These are phyloP conservation scores for Drosophila santomea DNA, from an alignment of 1,140 invertebrate genomes.

Conservation along the genomic window DNA sequence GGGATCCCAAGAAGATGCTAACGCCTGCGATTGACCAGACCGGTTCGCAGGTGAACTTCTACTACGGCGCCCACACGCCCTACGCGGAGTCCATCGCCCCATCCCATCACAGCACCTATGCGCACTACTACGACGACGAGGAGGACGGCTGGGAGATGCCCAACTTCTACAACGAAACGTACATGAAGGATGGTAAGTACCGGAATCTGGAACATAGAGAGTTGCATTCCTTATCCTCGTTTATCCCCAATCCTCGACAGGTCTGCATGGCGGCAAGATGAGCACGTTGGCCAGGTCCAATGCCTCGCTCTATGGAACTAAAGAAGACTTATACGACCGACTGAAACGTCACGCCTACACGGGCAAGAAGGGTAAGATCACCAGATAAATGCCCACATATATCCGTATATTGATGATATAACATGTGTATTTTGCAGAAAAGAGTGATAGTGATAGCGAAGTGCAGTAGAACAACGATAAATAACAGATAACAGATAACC, in stretches of 20 bases:
- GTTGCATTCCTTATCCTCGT: neutral
- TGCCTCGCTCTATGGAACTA: constrained; percentile 97
- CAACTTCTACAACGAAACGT: constrained; percentile 98
- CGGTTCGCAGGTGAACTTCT: constrained; percentile 97
- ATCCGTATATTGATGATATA: neutral
- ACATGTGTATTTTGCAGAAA: constrained; percentile 88
- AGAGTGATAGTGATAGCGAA: constrained; percentile 96
- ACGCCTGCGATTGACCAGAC: constrained; percentile 94
- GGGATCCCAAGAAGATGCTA: constrained; percentile 94
- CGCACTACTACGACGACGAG: constrained; percentile 97
- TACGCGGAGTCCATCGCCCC: constrained; percentile 98
- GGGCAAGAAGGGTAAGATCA: constrained; percentile 94
- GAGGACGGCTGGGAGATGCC: constrained; percentile 99
- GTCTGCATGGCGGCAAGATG: constrained; percentile 88
- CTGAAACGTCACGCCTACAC: constrained; percentile 97
- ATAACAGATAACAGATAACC: constrained; percentile 40
- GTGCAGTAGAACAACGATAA: constrained; percentile 88
- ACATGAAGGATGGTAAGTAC: constrained; percentile 95
- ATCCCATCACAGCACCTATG: constrained; percentile 97
- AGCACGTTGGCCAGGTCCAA: constrained; percentile 96
- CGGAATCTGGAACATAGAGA: too few relatives aligned
- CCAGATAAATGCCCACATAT: neutral
- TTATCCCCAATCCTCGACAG: constrained; percentile 7
- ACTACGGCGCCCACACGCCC: constrained; percentile 94
- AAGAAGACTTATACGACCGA: constrained; percentile 97